Base-by-base conservation (phyloP, 2,888 invertebrate genomes). In the Thymelicus lineola region DNA sequence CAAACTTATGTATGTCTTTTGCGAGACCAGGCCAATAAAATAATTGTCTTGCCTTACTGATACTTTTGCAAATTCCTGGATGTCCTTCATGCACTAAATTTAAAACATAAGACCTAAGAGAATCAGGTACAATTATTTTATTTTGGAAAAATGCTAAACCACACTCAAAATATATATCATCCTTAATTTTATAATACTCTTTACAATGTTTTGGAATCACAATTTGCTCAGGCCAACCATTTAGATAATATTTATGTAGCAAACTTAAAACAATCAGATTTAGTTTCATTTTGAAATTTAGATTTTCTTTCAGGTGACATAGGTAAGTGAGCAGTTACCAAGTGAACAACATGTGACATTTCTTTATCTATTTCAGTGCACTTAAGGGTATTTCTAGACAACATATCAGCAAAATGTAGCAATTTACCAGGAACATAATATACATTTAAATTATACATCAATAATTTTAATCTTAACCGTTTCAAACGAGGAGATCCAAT, bases 71-170 rank as follows among this genome's bases (percentile, higher is more conserved):
- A 36, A 58, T 36, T 35, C 58, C 36, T 58, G 58, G 58, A 36
- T 58, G 58, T 28, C 58, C 58, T 36, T 58, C 35, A 58, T 58
- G 58, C 28, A 58, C 58, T 7, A 60, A 60, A 45, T 45, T 60
- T 60, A 60, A 45, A 10, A 60, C 60, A 60, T 60, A 60, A 17
- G 36, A 60, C 20, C 20, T 42, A 10, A 60, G 20, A 45, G 42
- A 42, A 15, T 60, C 20, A 45, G 60, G 60, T 42, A 60, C 60
- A 45, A 60, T 45, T 20, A 60, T 60, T 60, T 60, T 60, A 20
- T 60, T 12, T n/a, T 60, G 42, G 10, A 45, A 42, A 46, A n/a
- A n/a, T n/a, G n/a, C n/a, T n/a, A n/a, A n/a, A n/a, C n/a, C n/a
- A n/a, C n/a, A n/a, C n/a, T n/a, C n/a, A n/a, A n/a, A n/a, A n/a